A percentile compares a stretch with the other conserved stretches of the same genome.
Evolutionary conservation across 2,888 invertebrate species (phyloP).

Genomic region (Bombylius major): DNA sequence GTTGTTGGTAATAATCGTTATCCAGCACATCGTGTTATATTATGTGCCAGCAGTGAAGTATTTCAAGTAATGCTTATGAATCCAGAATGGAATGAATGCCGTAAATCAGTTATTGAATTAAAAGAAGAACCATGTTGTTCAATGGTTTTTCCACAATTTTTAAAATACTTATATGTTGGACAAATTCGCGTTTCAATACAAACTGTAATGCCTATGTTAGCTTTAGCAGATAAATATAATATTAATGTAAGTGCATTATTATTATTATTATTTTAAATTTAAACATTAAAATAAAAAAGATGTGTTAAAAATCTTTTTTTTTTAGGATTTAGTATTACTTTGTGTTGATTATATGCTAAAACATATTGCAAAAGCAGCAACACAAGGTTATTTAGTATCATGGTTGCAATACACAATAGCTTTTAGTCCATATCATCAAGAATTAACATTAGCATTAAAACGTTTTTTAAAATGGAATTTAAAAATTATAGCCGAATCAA

Average conservation of each 20-base stretch:
- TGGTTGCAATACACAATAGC: constrained; percentile 86
- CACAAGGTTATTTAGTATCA: constrained; percentile 66
- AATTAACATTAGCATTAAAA: constrained; percentile 51
- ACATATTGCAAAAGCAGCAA: constrained; percentile 74
- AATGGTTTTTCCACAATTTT: constrained; percentile 74
- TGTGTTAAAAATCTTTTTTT: constrained; percentile 14
- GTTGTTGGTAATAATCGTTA: constrained; percentile 72
- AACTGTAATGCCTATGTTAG: constrained; percentile 76
- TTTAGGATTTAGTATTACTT: constrained; percentile 63
- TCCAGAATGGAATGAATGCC: constrained; percentile 84
- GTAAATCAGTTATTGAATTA: constrained; percentile 68
- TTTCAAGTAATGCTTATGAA: constrained; percentile 96
- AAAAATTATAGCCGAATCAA: constrained; percentile 63
- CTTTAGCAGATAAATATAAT: constrained; percentile 89
- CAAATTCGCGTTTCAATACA: constrained; percentile 72
- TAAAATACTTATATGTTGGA: constrained; percentile 81
- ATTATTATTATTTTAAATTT: background rate
- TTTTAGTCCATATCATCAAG: constrained; percentile 50
- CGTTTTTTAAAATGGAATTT: constrained; percentile 87
- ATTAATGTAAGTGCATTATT: constrained; percentile 47
- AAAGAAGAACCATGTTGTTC: constrained; percentile 78
- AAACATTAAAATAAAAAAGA: background rate
- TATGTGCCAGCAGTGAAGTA: constrained; percentile 90
- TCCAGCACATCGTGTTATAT: constrained; percentile 79
- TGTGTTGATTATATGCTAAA: constrained; percentile 80